Evolutionary conservation across 2,797 vertebrate genomes (phyloP).

Genomic region (Lepus townsendii): DNA sequence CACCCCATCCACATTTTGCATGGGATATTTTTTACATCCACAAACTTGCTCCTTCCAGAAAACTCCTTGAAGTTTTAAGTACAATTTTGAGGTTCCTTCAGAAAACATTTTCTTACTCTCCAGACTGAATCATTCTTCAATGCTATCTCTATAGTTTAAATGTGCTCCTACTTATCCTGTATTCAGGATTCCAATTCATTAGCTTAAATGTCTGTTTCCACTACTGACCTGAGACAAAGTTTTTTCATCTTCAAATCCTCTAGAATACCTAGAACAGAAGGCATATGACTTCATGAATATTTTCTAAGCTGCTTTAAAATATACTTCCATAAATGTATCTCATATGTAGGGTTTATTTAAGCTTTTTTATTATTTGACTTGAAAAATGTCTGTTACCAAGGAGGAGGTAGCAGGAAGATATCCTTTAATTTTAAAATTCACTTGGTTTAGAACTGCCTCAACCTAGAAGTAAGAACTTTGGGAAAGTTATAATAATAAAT

Average conservation of each 20-base stretch:
- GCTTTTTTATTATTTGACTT: not conserved
- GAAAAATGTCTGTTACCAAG: not conserved
- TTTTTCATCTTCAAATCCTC: not conserved
- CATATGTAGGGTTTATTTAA: not conserved
- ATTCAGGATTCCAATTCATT: not conserved
- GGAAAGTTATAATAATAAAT: not conserved
- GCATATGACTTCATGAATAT: not conserved
- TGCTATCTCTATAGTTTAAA: not conserved
- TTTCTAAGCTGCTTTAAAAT: slow-evolving; percentile 17
- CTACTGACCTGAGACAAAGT: not conserved
- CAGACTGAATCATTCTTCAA: not conserved
- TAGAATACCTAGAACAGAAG: not conserved
- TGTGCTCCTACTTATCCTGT: not conserved
- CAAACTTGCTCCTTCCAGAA: not conserved
- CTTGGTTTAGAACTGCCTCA: slow-evolving; percentile 15
- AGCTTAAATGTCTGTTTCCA: not conserved
- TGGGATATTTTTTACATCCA: not conserved
- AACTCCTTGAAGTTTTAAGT: not conserved
- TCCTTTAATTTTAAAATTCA: slow-evolving; percentile 47
- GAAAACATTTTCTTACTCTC: not conserved
- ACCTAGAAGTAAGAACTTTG: slow-evolving; percentile 46
- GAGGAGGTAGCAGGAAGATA: not conserved
- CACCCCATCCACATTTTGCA: not conserved
- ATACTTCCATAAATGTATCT: not conserved
- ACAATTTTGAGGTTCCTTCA: not conserved